Base-by-base conservation (phyloP, 2,797 vertebrate genomes). In the Smutsia gigantea region DNA sequence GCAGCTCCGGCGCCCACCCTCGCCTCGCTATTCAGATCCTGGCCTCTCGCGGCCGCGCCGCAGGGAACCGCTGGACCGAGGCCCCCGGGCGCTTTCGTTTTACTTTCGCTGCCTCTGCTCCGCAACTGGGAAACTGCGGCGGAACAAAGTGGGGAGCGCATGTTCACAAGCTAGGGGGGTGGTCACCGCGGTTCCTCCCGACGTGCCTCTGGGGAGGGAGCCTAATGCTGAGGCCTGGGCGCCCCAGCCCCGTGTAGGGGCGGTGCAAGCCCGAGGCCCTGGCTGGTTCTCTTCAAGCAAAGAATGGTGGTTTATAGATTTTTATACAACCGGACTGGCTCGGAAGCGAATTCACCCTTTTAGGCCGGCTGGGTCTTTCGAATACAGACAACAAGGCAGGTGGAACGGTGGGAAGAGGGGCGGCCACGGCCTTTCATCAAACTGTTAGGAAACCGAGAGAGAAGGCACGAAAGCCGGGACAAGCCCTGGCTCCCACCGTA, bases 41-140 rank as follows among this genome's bases (percentile, higher is more conserved):
- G 81, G 83, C 92, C 89, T 96, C 74, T 64, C 91, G 57, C 14
- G 1, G 64, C 94, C 18, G 64, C 19, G 27, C 90, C 29, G 46
- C 72, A n/a, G 72, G 72, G 64, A 95, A 97, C 90, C 19, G 79
- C 81, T 27, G 51, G 37, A 25, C 74, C 23, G 83, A 64, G 39
- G 72, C 9, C 66, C 72, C 81, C 4, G 25, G 95, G 90, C 72
- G 97, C 97, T 98, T 98, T 98, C 95, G 96, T 97, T 98, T 98
- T 94, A 64, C 89, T 98, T 96, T 96, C 79, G 27, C 89, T 97
- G 95, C 88, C 74, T 95, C 79, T 78, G 51, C 91, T 74, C n/a
- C 9, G 75, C 83, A 74, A 95, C 91, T 79, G 55, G 83, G 42
- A 96, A 82, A 79, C 68, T 5, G 66, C 23, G 79, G 77, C 94